phyloP scores from a whole-genome alignment of 2,113 vertebrate genomes.

The Odocoileus virginianus region DNA sequence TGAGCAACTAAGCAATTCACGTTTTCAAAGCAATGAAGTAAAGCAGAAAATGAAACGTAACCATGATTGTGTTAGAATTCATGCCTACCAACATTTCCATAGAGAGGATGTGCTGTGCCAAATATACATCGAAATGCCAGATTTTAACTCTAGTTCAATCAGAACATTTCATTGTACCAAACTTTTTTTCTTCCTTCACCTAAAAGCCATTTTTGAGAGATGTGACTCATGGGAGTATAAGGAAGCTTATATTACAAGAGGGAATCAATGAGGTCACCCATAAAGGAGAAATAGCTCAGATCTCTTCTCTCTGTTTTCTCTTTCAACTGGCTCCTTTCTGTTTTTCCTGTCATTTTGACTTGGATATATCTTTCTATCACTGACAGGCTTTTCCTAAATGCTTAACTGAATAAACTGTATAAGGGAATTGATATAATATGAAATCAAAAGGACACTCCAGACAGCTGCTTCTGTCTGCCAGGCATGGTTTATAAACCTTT shows the following conservation, averaged over 20 bases:
- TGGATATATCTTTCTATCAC: not conserved
- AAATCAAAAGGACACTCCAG: not conserved
- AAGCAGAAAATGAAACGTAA: not conserved
- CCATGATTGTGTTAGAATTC: not conserved
- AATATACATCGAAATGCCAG: not conserved
- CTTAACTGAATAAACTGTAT: not conserved
- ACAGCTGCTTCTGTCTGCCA: not conserved
- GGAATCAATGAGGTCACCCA: not conserved
- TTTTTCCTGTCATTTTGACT: not conserved
- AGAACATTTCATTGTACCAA: not conserved
- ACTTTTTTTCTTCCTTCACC: not conserved
- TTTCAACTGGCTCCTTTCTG: not conserved
- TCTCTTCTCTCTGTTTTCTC: not conserved
- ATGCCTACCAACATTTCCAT: not conserved
- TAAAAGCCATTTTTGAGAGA: not conserved
- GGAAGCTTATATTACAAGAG: not conserved
- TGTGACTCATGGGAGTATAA: not conserved
- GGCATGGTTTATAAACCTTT: not conserved
- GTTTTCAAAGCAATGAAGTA: not conserved
- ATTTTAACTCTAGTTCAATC: not conserved
- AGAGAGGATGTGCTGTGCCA: not conserved
- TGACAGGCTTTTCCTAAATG: not conserved
- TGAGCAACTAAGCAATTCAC: not conserved
- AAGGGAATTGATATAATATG: not conserved
- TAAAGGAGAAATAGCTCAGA: not conserved